Evolutionary conservation across 1,140 invertebrate species (phyloP), one percentile per base, ranked within the genome.

Genomic region (Drosophila ananassae): DNA sequence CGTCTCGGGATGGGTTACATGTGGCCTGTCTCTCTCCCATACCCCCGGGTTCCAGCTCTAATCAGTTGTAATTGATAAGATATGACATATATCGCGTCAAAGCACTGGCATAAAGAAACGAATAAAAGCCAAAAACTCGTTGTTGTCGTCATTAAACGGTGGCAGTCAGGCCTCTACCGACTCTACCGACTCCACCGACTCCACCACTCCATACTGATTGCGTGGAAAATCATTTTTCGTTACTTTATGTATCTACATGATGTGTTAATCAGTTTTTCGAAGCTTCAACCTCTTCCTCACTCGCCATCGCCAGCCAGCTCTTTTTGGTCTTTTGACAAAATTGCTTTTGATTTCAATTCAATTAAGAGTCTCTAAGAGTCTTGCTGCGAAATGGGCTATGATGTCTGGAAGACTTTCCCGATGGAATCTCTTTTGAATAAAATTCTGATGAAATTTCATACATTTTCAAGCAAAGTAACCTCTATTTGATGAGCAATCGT

Each of bases 51-150:
- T 68, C 61, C 64, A 67, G 76, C 83, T 89, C 79, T 89, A 89
- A 89, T 89, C 83, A 89, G 83, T 89, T 89, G 83, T 89, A 89
- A 89, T 89, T 89, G 83, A 89, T 89, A 89, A 89, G 83, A 89
- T 89, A 89, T 74, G 83, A 89, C 79, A 89, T 89, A 89, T 79
- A 89, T 89, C 83, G 83, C 84, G 83, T 69, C 83, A 83, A 79
- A 82, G 82, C 78, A 82, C 69, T 77, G 50, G 74, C 74, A 76
- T 75, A 78, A 83, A 75, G 68, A 67, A 64, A 74, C 73, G 75
- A 66, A 63, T 72, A 79, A 84, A 69, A 69, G 66, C 61, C 54
- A 76, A 76, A 28, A 89, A 89, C 84, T 82, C 59, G 84, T 69
- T 71, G 64, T 71, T 62, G 66, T 59, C 57, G 59, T 56, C 73